Evolutionary conservation across 23 tunicate genomes (phyloP).

Genomic region (Pegea sp.): DNA sequence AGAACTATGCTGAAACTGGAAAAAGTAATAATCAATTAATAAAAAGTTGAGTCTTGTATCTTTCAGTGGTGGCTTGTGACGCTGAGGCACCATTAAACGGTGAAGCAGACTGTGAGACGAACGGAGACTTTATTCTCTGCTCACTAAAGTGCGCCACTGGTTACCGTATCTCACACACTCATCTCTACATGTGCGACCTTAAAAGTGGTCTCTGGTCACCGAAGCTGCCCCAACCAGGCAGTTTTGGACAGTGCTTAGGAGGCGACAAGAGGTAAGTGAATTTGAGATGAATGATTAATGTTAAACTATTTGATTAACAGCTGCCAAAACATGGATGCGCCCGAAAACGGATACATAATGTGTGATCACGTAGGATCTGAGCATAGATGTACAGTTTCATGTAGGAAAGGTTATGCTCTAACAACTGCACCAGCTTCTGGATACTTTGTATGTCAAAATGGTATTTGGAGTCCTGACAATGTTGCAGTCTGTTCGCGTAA

Average conservation of each 20-base stretch:
- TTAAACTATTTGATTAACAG: no score
- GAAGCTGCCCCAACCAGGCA: constrained; percentile 23
- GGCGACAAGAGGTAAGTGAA: constrained; percentile 58
- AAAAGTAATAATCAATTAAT: no score
- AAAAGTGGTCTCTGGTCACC: constrained; percentile 83
- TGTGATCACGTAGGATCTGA: constrained; percentile 51
- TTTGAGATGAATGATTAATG: no score
- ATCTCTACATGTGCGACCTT: constrained; percentile 71
- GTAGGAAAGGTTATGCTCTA: constrained; percentile 45
- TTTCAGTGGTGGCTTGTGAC: constrained; percentile 11
- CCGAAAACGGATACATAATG: constrained; percentile 61
- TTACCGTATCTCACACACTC: constrained; percentile 60
- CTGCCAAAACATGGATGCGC: constrained; percentile 88
- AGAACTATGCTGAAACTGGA: no score
- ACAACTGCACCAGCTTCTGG: constrained; percentile 26
- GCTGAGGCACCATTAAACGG: constrained; percentile 75
- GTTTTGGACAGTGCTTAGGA: constrained; percentile 46
- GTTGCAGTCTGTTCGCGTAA: constrained; percentile 55
- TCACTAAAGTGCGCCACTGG: constrained; percentile 50
- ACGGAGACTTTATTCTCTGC: constrained; percentile 38
- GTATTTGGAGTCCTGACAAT: constrained; percentile 31
- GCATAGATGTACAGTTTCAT: constrained; percentile 77
- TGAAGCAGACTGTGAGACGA: constrained; percentile 54
- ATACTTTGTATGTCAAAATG: constrained; percentile 56
- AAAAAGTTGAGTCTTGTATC: no score